Percentiles rank a stretch among this genome's conserved stretches.
Conservation (phyloP, 2,888 invertebrate genomes). For the Amorpha juglandis region DNA sequence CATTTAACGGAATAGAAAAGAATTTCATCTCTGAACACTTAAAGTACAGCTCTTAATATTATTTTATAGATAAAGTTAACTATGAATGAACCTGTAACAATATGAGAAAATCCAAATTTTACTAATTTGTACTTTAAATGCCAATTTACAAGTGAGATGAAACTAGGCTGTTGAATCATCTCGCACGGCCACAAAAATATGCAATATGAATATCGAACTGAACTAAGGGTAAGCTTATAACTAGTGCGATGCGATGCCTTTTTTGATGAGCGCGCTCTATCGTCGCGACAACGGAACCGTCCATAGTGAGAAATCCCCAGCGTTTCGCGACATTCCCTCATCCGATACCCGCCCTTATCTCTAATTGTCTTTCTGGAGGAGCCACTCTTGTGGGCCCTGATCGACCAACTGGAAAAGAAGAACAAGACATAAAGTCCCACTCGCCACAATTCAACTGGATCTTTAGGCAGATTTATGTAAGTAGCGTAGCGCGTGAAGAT, state of each 20-base stretch:
- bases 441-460: conserved; percentile 70
- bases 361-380: conserved; percentile 84
- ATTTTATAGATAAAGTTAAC: conserved; percentile 77
- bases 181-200: conserved; percentile 72
- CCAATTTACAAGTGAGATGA: conserved; percentile 82
- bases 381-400: conserved; percentile 85
- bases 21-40: conserved; percentile 82
- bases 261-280: conserved; percentile 77
- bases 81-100: conserved; percentile 85
- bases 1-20: conserved; percentile 73
- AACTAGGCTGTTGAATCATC: conserved; percentile 73
- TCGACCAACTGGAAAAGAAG: conserved; percentile 85
- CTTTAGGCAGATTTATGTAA: conserved; percentile 74
- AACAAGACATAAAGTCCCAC: conserved; percentile 83
- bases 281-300: conserved; percentile 78
- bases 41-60: conserved; percentile 84
- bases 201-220: conserved; percentile 69
- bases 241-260: conserved; percentile 84
- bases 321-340: conserved; percentile 82
- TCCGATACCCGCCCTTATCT: conserved; percentile 78
- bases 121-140: conserved; percentile 85
- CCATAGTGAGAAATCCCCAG: conserved; percentile 82
- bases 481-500: conserved; percentile 81
- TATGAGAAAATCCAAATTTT: conserved; percentile 83
- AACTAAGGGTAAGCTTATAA: conserved; percentile 77